Evolutionary conservation across 2,797 vertebrate species (phyloP).

Genomic region (Sciurus carolinensis): DNA sequence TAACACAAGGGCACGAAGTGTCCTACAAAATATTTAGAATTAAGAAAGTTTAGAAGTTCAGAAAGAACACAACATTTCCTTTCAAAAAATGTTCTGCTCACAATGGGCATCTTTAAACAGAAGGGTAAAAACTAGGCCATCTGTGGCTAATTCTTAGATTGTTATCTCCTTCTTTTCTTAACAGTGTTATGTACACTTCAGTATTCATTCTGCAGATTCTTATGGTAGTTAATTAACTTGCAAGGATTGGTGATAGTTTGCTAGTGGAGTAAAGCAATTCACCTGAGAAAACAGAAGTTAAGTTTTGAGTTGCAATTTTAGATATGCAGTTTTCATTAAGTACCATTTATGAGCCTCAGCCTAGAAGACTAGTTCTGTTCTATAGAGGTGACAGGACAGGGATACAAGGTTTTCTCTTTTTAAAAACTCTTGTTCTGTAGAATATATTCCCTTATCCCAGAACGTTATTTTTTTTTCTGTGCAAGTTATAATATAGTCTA

Average conservation of each 20-base stretch:
- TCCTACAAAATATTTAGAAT: background rate
- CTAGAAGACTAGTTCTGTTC: background rate
- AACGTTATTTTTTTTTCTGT: background rate
- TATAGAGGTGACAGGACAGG: background rate
- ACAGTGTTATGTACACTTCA: background rate
- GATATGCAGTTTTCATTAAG: background rate
- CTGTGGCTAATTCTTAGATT: background rate
- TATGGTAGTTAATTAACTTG: background rate
- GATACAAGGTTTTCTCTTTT: background rate
- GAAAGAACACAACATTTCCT: background rate
- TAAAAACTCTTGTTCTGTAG: background rate
- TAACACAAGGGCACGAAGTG: background rate
- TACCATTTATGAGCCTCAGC: background rate
- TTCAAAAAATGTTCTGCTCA: background rate
- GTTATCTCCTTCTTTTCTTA: background rate
- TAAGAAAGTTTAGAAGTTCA: background rate
- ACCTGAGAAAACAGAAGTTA: slow-evolving; percentile 21
- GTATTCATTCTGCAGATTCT: background rate
- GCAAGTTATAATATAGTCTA: background rate
- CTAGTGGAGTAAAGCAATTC: background rate
- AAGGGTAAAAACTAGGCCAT: background rate
- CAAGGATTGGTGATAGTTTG: background rate
- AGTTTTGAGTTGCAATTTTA: background rate
- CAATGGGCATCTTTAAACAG: background rate
- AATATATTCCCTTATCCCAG: background rate